These are phyloP conservation scores for Chrysolina oricalcia DNA, from an alignment of 2,888 invertebrate genomes.

Conservation along the genomic window DNA sequence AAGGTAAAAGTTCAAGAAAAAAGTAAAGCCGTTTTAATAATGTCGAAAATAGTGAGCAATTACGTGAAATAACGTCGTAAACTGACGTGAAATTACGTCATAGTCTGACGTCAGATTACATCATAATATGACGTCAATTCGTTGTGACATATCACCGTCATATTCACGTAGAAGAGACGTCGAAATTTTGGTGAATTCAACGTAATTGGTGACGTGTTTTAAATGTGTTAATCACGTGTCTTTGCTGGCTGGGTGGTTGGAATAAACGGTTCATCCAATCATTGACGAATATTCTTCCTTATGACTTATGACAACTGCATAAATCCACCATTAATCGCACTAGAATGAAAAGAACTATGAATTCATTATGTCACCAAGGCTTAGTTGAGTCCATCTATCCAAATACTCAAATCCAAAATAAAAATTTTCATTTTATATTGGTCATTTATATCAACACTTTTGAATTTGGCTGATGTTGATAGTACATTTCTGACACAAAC, in stretches of 20 bases:
- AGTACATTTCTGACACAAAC: too few species aligned
- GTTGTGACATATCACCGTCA: background rate
- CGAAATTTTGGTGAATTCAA: background rate
- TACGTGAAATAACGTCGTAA: background rate
- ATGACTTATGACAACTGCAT: too few species aligned
- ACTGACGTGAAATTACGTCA: background rate
- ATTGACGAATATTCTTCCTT: too few species aligned
- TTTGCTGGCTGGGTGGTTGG: constrained; percentile 1
- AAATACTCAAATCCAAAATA: too few species aligned
- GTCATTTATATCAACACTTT: too few species aligned
- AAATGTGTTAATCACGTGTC: background rate
- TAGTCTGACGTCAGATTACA: background rate
- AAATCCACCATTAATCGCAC: too few species aligned
- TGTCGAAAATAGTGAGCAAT: background rate
- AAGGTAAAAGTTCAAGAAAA: background rate
- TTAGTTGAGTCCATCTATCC: too few species aligned
- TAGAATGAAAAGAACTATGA: too few species aligned
- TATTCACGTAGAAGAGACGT: background rate
- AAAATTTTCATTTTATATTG: too few species aligned
- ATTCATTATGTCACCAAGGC: too few species aligned
- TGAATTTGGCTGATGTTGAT: too few species aligned
- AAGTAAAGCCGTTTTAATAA: background rate
- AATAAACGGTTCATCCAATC: too few species aligned
- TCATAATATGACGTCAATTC: background rate
- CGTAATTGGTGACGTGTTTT: background rate